Evolutionary conservation across 2,797 vertebrate species (phyloP).

Genomic region (Parambassis ranga): DNA sequence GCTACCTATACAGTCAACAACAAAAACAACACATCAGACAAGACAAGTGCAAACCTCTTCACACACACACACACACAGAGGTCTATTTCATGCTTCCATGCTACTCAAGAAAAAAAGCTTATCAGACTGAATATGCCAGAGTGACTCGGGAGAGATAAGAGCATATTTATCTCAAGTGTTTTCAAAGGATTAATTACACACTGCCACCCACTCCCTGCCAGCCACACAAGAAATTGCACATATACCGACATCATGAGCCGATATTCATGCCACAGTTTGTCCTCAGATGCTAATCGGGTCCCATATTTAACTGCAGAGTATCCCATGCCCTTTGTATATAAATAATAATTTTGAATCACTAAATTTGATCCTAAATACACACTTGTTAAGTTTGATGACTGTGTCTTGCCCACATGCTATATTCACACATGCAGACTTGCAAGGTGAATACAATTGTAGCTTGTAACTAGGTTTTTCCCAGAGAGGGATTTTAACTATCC

Average conservation of each 20-base stretch:
- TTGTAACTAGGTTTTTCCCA: too few relatives aligned
- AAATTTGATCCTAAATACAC: too few relatives aligned
- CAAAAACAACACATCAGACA: background rate
- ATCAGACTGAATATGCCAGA: constrained; percentile 2
- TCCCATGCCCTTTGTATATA: too few relatives aligned
- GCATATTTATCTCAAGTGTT: constrained; percentile 39
- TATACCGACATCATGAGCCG: background rate
- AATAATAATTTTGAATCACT: too few relatives aligned
- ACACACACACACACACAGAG: background rate
- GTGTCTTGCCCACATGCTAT: too few relatives aligned
- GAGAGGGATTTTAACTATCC: too few relatives aligned
- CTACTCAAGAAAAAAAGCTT: constrained; percentile 2
- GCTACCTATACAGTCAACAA: background rate
- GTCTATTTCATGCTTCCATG: background rate
- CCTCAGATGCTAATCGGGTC: too few relatives aligned
- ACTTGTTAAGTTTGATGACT: too few relatives aligned
- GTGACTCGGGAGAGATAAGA: constrained; percentile 12
- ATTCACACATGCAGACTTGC: background rate
- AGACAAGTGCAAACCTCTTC: too few relatives aligned
- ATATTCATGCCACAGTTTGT: background rate
- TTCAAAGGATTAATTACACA: constrained; percentile 46
- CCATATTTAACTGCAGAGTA: too few relatives aligned
- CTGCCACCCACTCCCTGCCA: background rate
- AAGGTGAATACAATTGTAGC: too few relatives aligned
- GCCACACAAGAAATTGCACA: background rate